Evolutionary conservation across 2,113 vertebrate species (phyloP), one percentile per base, ranked within the genome.

Genomic region (Gopherus flavomarginatus): DNA sequence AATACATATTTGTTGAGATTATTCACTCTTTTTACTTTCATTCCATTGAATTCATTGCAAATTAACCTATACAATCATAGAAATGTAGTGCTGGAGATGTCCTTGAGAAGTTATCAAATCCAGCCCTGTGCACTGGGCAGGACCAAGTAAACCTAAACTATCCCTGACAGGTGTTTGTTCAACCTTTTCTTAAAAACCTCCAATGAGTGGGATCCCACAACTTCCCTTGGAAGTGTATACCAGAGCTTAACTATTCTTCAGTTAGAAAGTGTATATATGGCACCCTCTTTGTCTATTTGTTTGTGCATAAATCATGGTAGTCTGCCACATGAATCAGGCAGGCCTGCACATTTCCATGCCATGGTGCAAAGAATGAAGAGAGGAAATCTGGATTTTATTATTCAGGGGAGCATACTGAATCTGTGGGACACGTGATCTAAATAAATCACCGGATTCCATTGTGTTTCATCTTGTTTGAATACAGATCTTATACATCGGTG

Each of bases 21-120:
- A 65, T 44, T 65, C 16, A 93, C 88, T 90, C 27, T 53, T 88
- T 22, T 4, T 75, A 42, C 69, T 8, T 56, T 4, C 54, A 47
- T 52, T 91, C 78, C 35, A 44, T 26, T 79, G 29, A 52, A 91
- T 89, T 72, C 26, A 31, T 44, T 86, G 8, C 26, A 90, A 94
- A 8, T 6, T 82, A 5, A 14, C 56, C 16, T 69, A 69, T 69
- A 69, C 2, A 69, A n/a, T 69, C 62, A 19, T 69, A 35, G 7
- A n/a, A 69, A 69, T n/a, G 31, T n/a, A n/a, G 62, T 7, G 62
- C 31, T 65, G 62, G 62, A 65, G 35, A 16, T 6, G 31, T 19
- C 35, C 35, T 69, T 31, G 13, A 69, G 62, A 19, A 19, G 31
- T 65, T 13, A 29, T 62, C 29, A 65, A 65, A 12, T 35, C 59